These are phyloP conservation scores for Graphium colonna DNA, from an alignment of 2,888 invertebrate species.

Conservation along the genomic window DNA sequence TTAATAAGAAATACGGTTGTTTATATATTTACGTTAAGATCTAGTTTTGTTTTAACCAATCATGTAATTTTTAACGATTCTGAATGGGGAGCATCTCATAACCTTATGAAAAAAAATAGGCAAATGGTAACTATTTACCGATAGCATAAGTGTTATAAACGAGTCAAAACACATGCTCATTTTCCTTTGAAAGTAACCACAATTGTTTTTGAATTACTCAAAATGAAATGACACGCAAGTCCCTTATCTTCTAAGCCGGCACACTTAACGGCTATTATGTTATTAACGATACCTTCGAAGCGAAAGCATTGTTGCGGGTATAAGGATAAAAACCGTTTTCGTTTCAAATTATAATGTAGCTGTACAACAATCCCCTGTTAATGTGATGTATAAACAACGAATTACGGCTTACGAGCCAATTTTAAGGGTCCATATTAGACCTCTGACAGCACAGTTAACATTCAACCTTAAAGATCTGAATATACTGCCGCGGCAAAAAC, in stretches of 20 bases:
- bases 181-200: neutral
- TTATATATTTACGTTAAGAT: too few relatives aligned
- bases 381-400: conserved; percentile 27
- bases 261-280: conserved; percentile 28
- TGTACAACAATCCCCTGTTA: conserved; percentile 23
- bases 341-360: conserved; percentile 25
- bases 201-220: conserved; percentile 6
- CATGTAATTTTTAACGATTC: too few relatives aligned
- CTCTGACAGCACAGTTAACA: too few relatives aligned
- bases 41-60: too few relatives aligned
- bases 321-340: conserved; percentile 21
- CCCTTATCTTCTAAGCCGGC: conserved; percentile 26
- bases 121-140: too few relatives aligned
- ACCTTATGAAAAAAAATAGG: too few relatives aligned
- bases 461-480: neutral
- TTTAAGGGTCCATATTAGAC: too few relatives aligned
- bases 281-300: conserved; percentile 29
- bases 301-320: conserved; percentile 32
- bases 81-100: too few relatives aligned
- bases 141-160: too few relatives aligned
- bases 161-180: neutral
- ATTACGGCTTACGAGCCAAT: conserved; percentile 17
- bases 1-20: too few relatives aligned
- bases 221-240: conserved; percentile 2
- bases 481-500: neutral